Evolutionary conservation across 2,797 vertebrate genomes (phyloP), one percentile per base, ranked within the genome.

Genomic region (Pitangus sulphuratus): DNA sequence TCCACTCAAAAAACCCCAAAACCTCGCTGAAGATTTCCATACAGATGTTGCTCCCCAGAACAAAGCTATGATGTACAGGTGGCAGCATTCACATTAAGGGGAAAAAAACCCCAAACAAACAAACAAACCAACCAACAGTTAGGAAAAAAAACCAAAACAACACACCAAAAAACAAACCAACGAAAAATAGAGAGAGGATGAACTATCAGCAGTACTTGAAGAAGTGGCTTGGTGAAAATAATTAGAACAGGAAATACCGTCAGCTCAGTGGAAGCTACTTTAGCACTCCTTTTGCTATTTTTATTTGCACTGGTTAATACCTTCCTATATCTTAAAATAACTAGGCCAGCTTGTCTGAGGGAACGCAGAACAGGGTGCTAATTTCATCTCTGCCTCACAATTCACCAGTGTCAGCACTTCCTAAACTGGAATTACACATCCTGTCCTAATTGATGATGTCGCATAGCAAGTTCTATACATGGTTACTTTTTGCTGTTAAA

Each of bases 251-350:
- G 83, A 96, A 94, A 50, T 57, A 69, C 13, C 85, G 75, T 64
- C 74, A 86, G 83, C 57, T 56, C 78, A 81, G 79, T 28, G 45
- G 64, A 89, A 93, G 26, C 57, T 79, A 47, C 61, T 93, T 77
- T 56, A 92, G 65, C 44, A 16, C 53, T 92, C 18, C 28, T 87
- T 68, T 33, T 89, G 58, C 86, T 94, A 81, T 95, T 94, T 96
- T 94, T 92, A 87, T 75, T 94, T 96, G 65, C 84, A 88, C 79
- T 56, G 44, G 76, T 87, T 95, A 94, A 96, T 95, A 91, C 62
- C 57, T 76, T 87, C 92, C 80, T 80, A 92, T 2, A 1, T 81
- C 58, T 78, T 69, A 79, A 88, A 93, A 89, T 68, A 93, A 87
- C 69, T 85, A 90, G 93, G 91, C 50, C 91, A 96, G 58, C 69